phyloP scores from a whole-genome alignment of 1,140 invertebrate species.

The Globodera rostochiensis region DNA sequence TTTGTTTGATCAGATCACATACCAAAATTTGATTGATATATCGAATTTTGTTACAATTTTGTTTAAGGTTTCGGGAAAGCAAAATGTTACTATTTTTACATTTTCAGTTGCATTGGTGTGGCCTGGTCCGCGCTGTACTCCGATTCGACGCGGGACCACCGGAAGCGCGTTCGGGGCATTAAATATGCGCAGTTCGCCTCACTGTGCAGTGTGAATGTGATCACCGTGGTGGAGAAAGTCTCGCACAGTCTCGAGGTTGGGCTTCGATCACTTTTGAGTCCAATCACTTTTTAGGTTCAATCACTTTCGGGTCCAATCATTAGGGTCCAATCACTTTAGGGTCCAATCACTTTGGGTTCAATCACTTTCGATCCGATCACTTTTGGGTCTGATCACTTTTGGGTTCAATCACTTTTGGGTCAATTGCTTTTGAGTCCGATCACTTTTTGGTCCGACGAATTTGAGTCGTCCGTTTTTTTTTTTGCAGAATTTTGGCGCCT shows the following conservation, averaged over 20 bases:
- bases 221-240: constrained; percentile 58
- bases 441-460: no score
- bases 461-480: neutral
- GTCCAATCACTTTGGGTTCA: no score
- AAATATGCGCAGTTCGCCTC: constrained; percentile 63
- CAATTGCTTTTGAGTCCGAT: no score
- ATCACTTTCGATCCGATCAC: no score
- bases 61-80: no score
- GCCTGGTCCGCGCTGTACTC: constrained; percentile 67
- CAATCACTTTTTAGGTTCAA: neutral
- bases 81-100: neutral
- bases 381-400: no score
- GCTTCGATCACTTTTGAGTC: neutral
- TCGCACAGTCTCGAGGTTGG: constrained; percentile 63
- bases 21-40: neutral
- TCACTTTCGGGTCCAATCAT: no score
- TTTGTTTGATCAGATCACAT: neutral
- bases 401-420: no score
- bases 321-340: no score
- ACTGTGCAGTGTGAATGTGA: constrained; percentile 57
- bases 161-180: constrained; percentile 64
- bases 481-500: constrained; percentile 60
- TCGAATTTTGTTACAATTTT: neutral
- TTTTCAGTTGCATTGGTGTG: constrained; percentile 64
- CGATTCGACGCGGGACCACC: constrained; percentile 64